Evolutionary conservation across 2,888 invertebrate genomes (phyloP), one percentile per base, ranked within the genome.

Genomic region (Melanophora roralis): DNA sequence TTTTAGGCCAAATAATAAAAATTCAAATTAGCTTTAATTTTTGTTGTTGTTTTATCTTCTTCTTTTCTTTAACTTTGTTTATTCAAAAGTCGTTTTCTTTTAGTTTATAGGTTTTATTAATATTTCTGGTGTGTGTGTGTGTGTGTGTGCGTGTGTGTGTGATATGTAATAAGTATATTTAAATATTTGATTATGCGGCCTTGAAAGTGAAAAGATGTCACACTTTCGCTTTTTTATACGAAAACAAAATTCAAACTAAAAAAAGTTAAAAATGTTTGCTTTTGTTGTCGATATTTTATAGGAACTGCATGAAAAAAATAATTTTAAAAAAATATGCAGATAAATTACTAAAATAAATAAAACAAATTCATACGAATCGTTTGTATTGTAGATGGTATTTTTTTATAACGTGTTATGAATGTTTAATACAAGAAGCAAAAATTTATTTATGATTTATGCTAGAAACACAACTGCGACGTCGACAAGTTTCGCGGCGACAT

Each of bases 181-280:
- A 19, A 14, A 16, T 73, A 5, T 73, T 78, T 69, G 49, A 67
- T 75, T 69, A 76, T 53, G 82, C 84, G 84, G 84, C 87, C 87
- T 88, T 88, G 87, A 88, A 88, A 88, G 87, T 87, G 87, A 88
- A 88, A 88, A 88, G 86, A 87, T 88, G 86, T 87, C 87, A 83
- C 84, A 85, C 85, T 86, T 86, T 86, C 85, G 85, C 84, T 85
- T 85, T 84, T 83, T 72, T 77, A 69, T 47, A 14, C 5, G 9
- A 45, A 43, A 43, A 60, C 49, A 32, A 45, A 19, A 36, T 19
- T 1, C 34, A 55, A 27, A 27, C 27, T 27, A 5, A 27, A 27
- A 27, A 49, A 53, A 36, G 49, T 53, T 38, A 47, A 68, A 27
- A 62, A 62, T 27, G 3, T 27, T 27, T 27, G 27, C 6, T 68